phyloP scores from a whole-genome alignment of 2,888 invertebrate species.

The Diplolepis rosae region DNA sequence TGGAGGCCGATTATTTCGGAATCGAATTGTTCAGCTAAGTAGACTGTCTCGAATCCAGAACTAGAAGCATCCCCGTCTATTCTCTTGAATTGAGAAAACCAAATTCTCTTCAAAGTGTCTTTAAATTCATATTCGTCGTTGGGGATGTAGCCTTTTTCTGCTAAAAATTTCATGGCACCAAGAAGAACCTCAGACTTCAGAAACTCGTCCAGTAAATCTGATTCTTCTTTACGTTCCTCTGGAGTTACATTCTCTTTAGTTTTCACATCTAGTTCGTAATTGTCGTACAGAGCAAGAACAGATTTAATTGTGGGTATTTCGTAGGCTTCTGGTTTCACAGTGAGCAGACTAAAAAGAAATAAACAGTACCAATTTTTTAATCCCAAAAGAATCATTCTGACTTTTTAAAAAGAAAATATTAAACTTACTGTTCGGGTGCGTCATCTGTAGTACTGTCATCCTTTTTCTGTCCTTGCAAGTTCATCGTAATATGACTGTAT shows the following conservation, averaged over 20 bases:
- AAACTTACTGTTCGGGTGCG: slow-evolving; percentile 84
- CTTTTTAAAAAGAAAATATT: slow-evolving; percentile 1
- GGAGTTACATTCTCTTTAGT: slow-evolving; percentile 84
- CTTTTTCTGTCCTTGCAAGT: slow-evolving; percentile 85
- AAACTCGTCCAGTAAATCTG: slow-evolving; percentile 85
- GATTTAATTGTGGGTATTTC: slow-evolving; percentile 85
- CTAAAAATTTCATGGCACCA: slow-evolving; percentile 80
- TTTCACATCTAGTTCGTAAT: slow-evolving; percentile 85
- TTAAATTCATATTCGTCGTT: slow-evolving; percentile 77
- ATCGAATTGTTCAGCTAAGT: slow-evolving; percentile 87
- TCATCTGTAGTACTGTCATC: slow-evolving; percentile 83
- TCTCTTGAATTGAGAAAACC: slow-evolving; percentile 89
- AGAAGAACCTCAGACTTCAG: slow-evolving; percentile 86
- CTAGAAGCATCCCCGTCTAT: slow-evolving; percentile 87
- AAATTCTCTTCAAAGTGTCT: slow-evolving; percentile 82
- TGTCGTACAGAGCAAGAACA: slow-evolving; percentile 83
- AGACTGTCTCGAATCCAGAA: slow-evolving; percentile 94
- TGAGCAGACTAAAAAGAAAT: slow-evolving; percentile 78
- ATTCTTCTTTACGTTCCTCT: slow-evolving; percentile 85
- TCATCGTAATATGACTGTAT: slow-evolving; percentile 80
- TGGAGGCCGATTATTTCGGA: slow-evolving; percentile 86
- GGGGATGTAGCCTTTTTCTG: slow-evolving; percentile 75
- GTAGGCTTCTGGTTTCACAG: slow-evolving; percentile 79
- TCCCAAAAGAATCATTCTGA: neutral
- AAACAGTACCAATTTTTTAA: neutral